A percentile compares a stretch with the other conserved stretches of the same genome.
Evolutionary conservation across 23 tunicate genomes (phyloP).

Genomic region (Clavelina lepadiformis): DNA sequence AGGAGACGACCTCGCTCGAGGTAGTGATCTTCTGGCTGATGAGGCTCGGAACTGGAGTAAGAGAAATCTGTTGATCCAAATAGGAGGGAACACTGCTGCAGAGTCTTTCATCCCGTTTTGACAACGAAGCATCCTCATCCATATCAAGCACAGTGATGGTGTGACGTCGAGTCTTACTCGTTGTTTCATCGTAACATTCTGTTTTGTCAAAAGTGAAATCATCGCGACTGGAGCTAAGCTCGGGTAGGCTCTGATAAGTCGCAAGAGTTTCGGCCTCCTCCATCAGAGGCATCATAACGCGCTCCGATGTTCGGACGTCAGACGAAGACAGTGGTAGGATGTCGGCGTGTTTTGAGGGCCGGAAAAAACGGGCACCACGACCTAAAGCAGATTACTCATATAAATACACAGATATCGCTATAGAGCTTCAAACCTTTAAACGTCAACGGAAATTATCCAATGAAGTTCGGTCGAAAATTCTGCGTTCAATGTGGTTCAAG

Average conservation of each 20-base stretch:
- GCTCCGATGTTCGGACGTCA: conserved; percentile 4
- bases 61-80: neutral
- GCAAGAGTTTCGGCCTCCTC: conserved; percentile 7
- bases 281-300: conserved; percentile 12
- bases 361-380: conserved; percentile 64
- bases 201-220: neutral
- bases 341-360: conserved; percentile 22
- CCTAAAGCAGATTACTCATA: too few species aligned
- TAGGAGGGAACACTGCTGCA: conserved; percentile 11
- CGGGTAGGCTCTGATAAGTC: conserved; percentile 14
- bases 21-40: conserved; percentile 4
- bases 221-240: neutral
- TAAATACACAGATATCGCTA: too few species aligned
- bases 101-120: neutral
- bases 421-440: too few species aligned
- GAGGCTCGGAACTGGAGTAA: conserved; percentile 11
- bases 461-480: too few species aligned
- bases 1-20: neutral
- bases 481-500: too few species aligned
- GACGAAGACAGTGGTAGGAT: conserved; percentile 44
- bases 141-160: conserved; percentile 23
- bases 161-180: conserved; percentile 7
- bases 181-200: neutral
- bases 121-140: neutral
- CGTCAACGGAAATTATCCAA: too few species aligned